Conservation (phyloP, 2,113 vertebrate genomes). For the Oxygymnocypris stewartii region DNA sequence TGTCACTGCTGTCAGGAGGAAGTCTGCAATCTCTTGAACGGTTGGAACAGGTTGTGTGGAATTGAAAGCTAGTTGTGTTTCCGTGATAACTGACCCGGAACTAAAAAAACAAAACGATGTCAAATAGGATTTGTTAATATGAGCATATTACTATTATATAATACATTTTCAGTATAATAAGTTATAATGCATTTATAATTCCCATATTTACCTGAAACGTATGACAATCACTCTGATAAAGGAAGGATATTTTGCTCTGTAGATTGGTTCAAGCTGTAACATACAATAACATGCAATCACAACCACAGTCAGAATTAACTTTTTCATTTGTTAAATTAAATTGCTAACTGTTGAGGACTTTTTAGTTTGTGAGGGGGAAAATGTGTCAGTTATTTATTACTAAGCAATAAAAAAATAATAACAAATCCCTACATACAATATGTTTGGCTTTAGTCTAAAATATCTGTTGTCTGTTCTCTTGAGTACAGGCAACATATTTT, state of each 20-base stretch:
- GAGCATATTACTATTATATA: neutral
- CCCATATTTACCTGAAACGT: neutral
- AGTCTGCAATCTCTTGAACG: neutral
- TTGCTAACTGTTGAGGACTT: too few species aligned
- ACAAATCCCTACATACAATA: neutral
- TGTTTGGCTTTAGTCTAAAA: neutral
- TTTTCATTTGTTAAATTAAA: neutral
- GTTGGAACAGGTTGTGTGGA: neutral
- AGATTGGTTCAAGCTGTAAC: conserved; percentile 7
- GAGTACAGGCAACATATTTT: neutral
- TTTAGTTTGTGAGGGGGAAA: too few species aligned
- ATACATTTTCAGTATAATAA: neutral
- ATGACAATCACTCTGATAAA: neutral
- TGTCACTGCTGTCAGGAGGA: neutral
- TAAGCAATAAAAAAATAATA: too few species aligned
- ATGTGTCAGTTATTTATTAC: too few species aligned
- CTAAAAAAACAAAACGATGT: too few species aligned
- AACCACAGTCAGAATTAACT: neutral
- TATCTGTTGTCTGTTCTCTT: neutral
- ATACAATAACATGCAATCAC: neutral
- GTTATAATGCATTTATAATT: too few species aligned
- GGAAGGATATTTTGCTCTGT: neutral
- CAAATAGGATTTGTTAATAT: neutral
- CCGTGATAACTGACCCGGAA: neutral
- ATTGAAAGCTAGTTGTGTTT: neutral